Percentiles rank a stretch among this genome's conserved stretches.
phyloP scores from a whole-genome alignment of 2,797 vertebrate species.

The Cyclura pinguis region DNA sequence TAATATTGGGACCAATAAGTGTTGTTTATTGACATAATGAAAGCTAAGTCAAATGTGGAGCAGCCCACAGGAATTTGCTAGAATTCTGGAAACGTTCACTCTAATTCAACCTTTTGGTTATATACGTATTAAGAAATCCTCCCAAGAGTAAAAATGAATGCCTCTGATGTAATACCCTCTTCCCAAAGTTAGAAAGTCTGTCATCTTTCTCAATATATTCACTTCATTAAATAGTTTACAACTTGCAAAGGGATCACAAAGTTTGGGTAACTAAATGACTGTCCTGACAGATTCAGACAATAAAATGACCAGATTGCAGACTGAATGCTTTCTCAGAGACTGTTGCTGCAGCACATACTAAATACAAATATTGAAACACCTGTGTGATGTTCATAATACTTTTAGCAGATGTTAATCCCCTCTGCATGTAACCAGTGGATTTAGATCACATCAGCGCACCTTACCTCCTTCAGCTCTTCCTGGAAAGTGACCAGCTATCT shows the following conservation, averaged over 20 bases:
- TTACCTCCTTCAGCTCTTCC: slow-evolving; percentile 70
- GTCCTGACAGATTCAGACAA: slow-evolving; percentile 85
- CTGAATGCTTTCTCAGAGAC: slow-evolving; percentile 85
- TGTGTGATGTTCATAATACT: slow-evolving; percentile 82
- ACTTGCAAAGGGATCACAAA: slow-evolving; percentile 84
- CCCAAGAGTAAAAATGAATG: slow-evolving; percentile 77
- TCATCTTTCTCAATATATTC: slow-evolving; percentile 85
- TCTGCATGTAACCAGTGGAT: slow-evolving; percentile 72
- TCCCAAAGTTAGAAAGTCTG: slow-evolving; percentile 80
- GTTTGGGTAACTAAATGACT: slow-evolving; percentile 81
- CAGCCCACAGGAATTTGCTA: slow-evolving; percentile 67
- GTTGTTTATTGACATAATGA: slow-evolving; percentile 78
- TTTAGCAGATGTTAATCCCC: slow-evolving; percentile 87
- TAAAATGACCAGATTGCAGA: slow-evolving; percentile 84
- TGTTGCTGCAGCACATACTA: slow-evolving; percentile 83
- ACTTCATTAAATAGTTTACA: slow-evolving; percentile 86
- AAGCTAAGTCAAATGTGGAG: slow-evolving; percentile 73
- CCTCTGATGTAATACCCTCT: slow-evolving; percentile 80
- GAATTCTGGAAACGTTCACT: slow-evolving; percentile 79
- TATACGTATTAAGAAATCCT: slow-evolving; percentile 75
- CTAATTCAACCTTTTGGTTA: slow-evolving; percentile 80
- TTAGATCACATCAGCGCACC: slow-evolving; percentile 77
- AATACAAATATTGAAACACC: slow-evolving; percentile 87
- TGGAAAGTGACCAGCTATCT: slow-evolving; percentile 75
- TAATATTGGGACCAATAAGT: slow-evolving; percentile 67